These are phyloP conservation scores for Drosophila prolongata DNA, from an alignment of 2,888 invertebrate species.

Conservation along the genomic window DNA sequence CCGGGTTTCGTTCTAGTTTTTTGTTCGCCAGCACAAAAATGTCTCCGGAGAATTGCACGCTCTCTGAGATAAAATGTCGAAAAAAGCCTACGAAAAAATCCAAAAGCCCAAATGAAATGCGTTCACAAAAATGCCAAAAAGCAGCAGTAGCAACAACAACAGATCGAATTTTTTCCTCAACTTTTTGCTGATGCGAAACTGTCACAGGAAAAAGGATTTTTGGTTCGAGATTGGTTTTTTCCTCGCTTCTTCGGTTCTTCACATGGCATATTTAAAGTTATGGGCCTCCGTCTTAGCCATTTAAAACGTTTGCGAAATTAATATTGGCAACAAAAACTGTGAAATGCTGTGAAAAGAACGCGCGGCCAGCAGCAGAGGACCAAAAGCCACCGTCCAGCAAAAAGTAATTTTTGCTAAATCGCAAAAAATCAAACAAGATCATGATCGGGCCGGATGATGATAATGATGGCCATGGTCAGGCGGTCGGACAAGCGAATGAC, in stretches of 20 bases:
- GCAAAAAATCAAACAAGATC: constrained; percentile 48
- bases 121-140: constrained; percentile 68
- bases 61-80: constrained; percentile 50
- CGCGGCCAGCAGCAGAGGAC: constrained; percentile 54
- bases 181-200: constrained; percentile 48
- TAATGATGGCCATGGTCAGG: constrained; percentile 44
- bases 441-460: constrained; percentile 61
- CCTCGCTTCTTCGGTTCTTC: constrained; percentile 17
- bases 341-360: constrained; percentile 79
- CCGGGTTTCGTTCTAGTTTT: constrained; percentile 67
- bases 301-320: constrained; percentile 80
- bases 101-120: constrained; percentile 54
- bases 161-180: constrained; percentile 59
- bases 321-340: constrained; percentile 73
- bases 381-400: constrained; percentile 30
- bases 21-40: constrained; percentile 51
- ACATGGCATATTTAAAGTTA: constrained; percentile 71
- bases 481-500: constrained; percentile 80
- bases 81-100: constrained; percentile 30
- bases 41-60: constrained; percentile 80
- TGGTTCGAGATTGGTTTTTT: constrained; percentile 28
- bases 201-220: constrained; percentile 61
- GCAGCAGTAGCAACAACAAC: constrained; percentile 21
- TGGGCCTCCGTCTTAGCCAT: constrained; percentile 69
- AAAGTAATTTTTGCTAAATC: constrained; percentile 68